Evolutionary conservation across 2,888 invertebrate species (phyloP), one percentile per base, ranked within the genome.

Genomic region (Eristalinus aeneus): DNA sequence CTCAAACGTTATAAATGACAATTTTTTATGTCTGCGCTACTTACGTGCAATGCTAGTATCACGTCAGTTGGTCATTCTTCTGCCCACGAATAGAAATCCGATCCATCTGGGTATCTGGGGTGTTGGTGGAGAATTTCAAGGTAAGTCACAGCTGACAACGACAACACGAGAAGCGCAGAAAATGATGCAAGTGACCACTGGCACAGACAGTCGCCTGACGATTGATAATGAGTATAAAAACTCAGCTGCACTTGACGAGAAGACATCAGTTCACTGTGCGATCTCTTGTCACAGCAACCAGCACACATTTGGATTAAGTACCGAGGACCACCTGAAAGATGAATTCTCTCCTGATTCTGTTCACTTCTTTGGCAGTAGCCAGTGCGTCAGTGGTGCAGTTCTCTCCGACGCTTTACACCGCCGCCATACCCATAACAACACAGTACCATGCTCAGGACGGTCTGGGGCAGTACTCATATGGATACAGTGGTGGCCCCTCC

Each of bases 381-480:
- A 76, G 77, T 54, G 85, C 88, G 22, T 72, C 87, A 1, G 53
- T 71, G 11, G 61, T 88, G 2, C 88, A 88, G 27, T 80, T 87
- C 68, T 61, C 87, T 2, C 76, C 88, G 36, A 31, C 88, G 20
- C 65, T 88, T 23, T 89, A 88, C 32, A 88, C 87, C 4, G 84
- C 89, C 10, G 65, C 85, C 11, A 74, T 87, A 39, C 92, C 92
- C 65, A 90, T 92, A 69, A 89, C 92, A 75, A 91, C 91, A 46
- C 92, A 93, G 88, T 94, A 94, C 90, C 94, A 95, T 90, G 93
- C 94, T 63, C 95, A 95, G 91, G 94, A 95, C 90, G 93, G 92
- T 82, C 91, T 94, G 46, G 95, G 94, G 1, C 94, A 94, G 89
- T 95, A 95, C 90, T 93, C 94, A 34, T 95, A 94, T 89, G 94